Base-by-base conservation (phyloP, 2,888 invertebrate species). In the Onchidella celtica region DNA sequence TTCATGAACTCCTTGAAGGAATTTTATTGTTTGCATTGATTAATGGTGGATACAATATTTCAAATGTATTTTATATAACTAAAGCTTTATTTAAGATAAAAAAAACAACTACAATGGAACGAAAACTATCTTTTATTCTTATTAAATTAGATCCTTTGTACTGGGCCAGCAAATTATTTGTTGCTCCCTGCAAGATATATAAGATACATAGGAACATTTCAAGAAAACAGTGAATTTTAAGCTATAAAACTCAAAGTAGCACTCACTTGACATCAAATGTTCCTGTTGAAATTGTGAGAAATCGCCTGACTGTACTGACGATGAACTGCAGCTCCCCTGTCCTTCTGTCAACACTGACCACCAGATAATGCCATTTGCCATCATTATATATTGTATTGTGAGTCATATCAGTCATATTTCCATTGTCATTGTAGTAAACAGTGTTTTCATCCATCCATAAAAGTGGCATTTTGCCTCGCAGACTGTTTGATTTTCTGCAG, bases 331-430 rank as follows among this genome's bases (percentile, higher is more conserved):
- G 76, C 4, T 59, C 70, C n/a, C 87, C 88, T 0, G 79, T 79
- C 2, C 32, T 63, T 24, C 84, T 82, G 66, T 86, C 79, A 82
- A 85, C 89, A 21, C 81, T 83, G 21, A 90, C 40, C 2, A 86
- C 85, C 1, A 90, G 83, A 70, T 87, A 83, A 79, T 90, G 88
- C 90, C 90, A 90, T 65, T 87, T 79, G n/a, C 89, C 90, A 77
- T 90, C 87, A 34, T 73, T 27, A 75, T 86, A 86, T 17, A 86
- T 73, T 17, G 63, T 72, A 14, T 63, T 75, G 66, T 38, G 21
- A 47, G 73, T 57, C 14, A 38, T 24, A 2, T 57, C 21, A 29
- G 21, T 57, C n/a, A 57, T 24, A 24, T 32, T 61, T 6, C 40
- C 61, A 66, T 34, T 59, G 55, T 40, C 40, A 40, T 57, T 80